phyloP scores from a whole-genome alignment of 2,888 invertebrate species.

The Coecobrya sp. region DNA sequence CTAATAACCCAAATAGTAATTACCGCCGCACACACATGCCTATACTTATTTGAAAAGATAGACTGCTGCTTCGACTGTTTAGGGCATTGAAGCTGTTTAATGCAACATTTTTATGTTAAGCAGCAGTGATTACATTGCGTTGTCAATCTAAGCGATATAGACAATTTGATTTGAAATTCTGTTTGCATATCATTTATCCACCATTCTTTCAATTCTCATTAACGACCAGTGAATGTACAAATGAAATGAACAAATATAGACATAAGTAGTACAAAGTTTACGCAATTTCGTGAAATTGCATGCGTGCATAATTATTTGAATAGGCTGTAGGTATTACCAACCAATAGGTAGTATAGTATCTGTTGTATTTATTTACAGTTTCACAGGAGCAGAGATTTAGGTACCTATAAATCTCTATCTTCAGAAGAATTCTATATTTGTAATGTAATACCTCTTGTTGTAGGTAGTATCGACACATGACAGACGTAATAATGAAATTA shows the following conservation, averaged over 20 bases:
- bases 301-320: constrained; percentile 40
- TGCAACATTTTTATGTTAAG: not conserved
- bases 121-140: constrained; percentile 4
- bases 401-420: constrained; percentile 6
- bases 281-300: constrained; percentile 38
- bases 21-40: not conserved
- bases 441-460: constrained; percentile 17
- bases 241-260: constrained; percentile 62
- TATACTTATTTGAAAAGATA: not conserved
- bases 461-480: constrained; percentile 43
- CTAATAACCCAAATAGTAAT: constrained; percentile 61
- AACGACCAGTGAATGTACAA: constrained; percentile 23
- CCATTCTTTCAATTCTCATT: constrained; percentile 28
- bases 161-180: constrained; percentile 48
- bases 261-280: constrained; percentile 64
- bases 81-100: not conserved
- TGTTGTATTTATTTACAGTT: constrained; percentile 4
- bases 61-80: not conserved
- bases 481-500: constrained; percentile 46
- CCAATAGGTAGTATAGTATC: too few relatives aligned
- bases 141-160: not conserved
- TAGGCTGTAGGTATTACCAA: not conserved
- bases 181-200: constrained; percentile 44
- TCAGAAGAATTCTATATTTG: not conserved
- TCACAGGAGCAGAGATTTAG: not conserved